Base-by-base conservation (phyloP, 2,888 invertebrate genomes). In the Nowickia ferox region DNA sequence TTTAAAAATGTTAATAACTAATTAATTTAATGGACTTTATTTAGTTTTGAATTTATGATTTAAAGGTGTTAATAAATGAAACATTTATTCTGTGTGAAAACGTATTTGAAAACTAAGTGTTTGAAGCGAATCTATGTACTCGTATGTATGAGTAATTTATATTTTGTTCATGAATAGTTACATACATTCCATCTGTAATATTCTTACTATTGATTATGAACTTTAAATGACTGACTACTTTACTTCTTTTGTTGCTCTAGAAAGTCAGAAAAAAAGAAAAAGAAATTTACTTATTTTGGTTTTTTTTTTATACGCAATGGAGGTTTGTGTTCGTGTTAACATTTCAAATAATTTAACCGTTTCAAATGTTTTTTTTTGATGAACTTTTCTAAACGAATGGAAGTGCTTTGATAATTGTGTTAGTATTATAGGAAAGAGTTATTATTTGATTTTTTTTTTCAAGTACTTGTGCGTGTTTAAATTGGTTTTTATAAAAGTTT, bases 191-290 rank as follows among this genome's bases (percentile, higher is more conserved):
- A 30, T 30, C 30, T 30, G 0, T 30, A 6, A 30, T 30, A 30
- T 30, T 30, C 6, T 30, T 30, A 59, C 66, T 38, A 19, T 6
- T 75, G 83, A 89, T 89, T 88, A 89, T 90, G 87, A 88, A 88
- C 89, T 89, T 89, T 89, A 89, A 91, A 89, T 88, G 89, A 89
- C 89, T 88, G 89, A 89, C 89, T 88, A 87, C 88, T 90, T 91
- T 90, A 90, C 46, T 68, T 17, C 68, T 66, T 72, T 87, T 88
- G 77, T 81, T 84, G 65, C 53, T 17, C 17, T 9, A 44, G 11
- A 44, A 11, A 15, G 9, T 19, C 19, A 42, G 8, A 44, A 19
- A 1, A 19, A 40, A 19, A 17, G 19, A 61, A 22, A 19, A 65
- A 42, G 19, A 46, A 2, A 15, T 44, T 19, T 13, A 19, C 30